Base-by-base conservation (phyloP, 2,888 invertebrate species). In the Hedychridium roseum region DNA sequence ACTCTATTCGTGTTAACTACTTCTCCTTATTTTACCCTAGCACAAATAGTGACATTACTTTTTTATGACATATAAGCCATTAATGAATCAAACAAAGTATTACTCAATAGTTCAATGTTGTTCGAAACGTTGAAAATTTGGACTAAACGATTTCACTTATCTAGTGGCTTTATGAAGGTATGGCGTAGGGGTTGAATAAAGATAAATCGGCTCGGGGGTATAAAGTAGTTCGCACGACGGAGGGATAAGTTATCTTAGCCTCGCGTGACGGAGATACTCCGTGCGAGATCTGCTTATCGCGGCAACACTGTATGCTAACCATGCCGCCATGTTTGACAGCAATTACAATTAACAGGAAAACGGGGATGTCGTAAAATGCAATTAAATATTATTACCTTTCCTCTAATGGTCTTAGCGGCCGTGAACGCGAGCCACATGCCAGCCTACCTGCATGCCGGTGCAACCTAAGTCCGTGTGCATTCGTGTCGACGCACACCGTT, bases 381-480 rank as follows among this genome's bases (percentile, higher is more conserved):
- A 76, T 77, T 77, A 74, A 76, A 77, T 74, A 73, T 76, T 76
- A 77, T 76, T 76, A 73, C 73, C 70, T 68, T 66, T 66, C 65
- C 64, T 61, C 68, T 73, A 72, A 73, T 71, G 71, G 69, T 70
- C 60, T 38, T 44, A 38, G 59, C 65, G 60, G 57, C 67, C 68
- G 54, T 66, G 66, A 64, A 54, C 59, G 64, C 54, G 43, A 53
- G 56, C 44, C 50, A 50, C 49, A 46, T 43, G 53, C 46, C 7
- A 34, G 11, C 1, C 41, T 34, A 35, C 36, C 37, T 11, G 44
- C 26, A 36, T 46, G 34, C 41, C 42, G 34, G 15, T 37, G 14
- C 18, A 17, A 23, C 20, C 18, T 15, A 36, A 31, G 17, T 35
- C 34, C 44, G 26, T 46, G 44, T 46, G 43, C 45, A 35, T 43